Evolutionary conservation across 2,113 vertebrate species (phyloP).

Genomic region (Engystomops pustulosus): DNA sequence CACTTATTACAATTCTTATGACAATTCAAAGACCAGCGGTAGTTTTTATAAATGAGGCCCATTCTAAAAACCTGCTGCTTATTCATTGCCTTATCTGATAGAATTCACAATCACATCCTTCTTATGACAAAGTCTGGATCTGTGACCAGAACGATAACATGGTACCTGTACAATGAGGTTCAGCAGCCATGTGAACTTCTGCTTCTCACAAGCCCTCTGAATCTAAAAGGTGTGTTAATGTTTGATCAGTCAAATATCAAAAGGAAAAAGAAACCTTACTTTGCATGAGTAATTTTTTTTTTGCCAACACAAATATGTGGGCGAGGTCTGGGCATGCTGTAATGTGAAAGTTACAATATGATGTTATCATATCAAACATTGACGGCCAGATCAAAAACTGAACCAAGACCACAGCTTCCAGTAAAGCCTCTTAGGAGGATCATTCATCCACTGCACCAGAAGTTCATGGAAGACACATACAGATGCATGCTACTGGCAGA

Average conservation of each 20-base stretch:
- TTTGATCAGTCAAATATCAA: conserved; percentile 72
- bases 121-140: background rate
- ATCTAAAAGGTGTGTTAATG: conserved; percentile 72
- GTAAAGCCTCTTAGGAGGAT: too few species aligned
- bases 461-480: too few species aligned
- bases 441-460: too few species aligned
- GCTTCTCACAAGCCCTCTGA: conserved; percentile 59
- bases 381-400: conserved; percentile 9
- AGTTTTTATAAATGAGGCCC: background rate
- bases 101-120: background rate
- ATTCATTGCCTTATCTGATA: conserved; percentile 2
- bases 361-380: conserved; percentile 18
- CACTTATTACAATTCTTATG: too few species aligned
- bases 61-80: background rate
- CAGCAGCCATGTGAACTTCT: background rate
- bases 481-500: too few species aligned
- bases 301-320: conserved; percentile 68
- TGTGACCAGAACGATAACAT: conserved; percentile 10
- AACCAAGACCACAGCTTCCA: background rate
- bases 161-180: background rate
- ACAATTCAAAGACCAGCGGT: too few species aligned
- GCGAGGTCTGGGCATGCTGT: conserved; percentile 63
- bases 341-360: conserved; percentile 63
- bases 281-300: conserved; percentile 70
- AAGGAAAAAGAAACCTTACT: conserved; percentile 69